Conservation (phyloP, 1,140 invertebrate genomes). For the Calliphora vicina region DNA sequence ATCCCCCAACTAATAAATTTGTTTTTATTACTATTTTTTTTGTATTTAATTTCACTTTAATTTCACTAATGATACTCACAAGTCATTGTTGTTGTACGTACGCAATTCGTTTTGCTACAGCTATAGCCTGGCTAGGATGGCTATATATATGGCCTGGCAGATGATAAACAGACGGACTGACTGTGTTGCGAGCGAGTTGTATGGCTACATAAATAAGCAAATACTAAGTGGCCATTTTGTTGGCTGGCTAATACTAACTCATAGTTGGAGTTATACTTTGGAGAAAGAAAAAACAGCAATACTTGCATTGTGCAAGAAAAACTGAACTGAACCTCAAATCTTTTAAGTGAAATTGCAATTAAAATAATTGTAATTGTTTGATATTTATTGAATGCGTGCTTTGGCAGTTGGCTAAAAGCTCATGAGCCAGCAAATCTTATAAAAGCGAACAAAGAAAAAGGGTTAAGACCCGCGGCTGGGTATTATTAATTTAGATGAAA, state of each 20-base stretch:
- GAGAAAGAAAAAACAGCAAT: neutral
- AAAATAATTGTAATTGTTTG: neutral
- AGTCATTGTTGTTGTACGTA: neutral
- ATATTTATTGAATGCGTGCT: neutral
- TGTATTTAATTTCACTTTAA: constrained; percentile 10
- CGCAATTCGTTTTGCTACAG: neutral
- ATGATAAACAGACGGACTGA: neutral
- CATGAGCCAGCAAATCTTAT: neutral
- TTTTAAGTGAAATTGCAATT: neutral
- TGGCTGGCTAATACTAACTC: too few relatives aligned
- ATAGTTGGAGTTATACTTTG: too few relatives aligned
- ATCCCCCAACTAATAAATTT: neutral
- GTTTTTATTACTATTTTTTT: neutral
- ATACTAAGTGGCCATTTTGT: too few relatives aligned
- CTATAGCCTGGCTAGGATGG: neutral
- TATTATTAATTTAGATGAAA: too few relatives aligned
- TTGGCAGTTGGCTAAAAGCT: neutral
- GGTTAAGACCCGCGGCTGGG: too few relatives aligned
- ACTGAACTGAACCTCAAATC: neutral
- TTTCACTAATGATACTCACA: constrained; percentile 5
- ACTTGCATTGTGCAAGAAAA: neutral
- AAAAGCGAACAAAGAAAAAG: too few relatives aligned
- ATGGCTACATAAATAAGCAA: too few relatives aligned
- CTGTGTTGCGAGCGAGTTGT: neutral
- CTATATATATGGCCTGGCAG: neutral